Conservation (phyloP, 2,113 vertebrate species). For the Colistium nudipinnis region DNA sequence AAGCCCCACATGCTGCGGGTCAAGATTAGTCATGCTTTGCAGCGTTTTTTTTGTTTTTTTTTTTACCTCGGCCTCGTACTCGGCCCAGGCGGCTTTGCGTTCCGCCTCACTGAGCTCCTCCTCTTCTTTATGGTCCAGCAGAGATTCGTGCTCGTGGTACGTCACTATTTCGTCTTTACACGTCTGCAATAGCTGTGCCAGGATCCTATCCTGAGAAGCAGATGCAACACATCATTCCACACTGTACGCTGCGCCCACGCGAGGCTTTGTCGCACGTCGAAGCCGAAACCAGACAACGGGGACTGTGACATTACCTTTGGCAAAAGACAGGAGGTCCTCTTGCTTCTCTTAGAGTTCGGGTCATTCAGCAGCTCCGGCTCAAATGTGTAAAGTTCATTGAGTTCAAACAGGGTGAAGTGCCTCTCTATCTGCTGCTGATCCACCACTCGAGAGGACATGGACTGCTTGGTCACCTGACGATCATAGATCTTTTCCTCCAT, state of each 20-base stretch:
- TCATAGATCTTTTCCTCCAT: constrained; percentile 99
- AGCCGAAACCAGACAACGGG: not conserved
- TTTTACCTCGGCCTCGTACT: constrained; percentile 94
- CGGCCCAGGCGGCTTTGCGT: constrained; percentile 94
- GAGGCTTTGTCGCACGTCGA: not conserved
- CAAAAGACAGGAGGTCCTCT: constrained; percentile 84
- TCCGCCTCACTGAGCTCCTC: constrained; percentile 95
- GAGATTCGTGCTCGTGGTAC: constrained; percentile 94
- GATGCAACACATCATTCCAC: not conserved
- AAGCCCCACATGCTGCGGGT: not conserved
- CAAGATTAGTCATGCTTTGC: not conserved
- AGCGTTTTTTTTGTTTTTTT: constrained; percentile 39
- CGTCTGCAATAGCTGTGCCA: constrained; percentile 86
- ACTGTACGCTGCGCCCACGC: not conserved
- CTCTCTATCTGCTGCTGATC: constrained; percentile 97
- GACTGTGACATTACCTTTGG: constrained; percentile 78
- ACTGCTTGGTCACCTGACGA: constrained; percentile 97
- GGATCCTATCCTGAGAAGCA: constrained; percentile 84
- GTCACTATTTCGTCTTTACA: constrained; percentile 91
- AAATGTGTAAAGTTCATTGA: constrained; percentile 94
- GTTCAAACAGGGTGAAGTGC: constrained; percentile 95
- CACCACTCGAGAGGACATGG: constrained; percentile 92
- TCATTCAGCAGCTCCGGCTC: constrained; percentile 92
- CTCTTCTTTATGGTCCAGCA: constrained; percentile 95
- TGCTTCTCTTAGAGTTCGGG: constrained; percentile 91